Percentiles rank a stretch among this genome's conserved stretches.
phyloP scores from a whole-genome alignment of 35 echinoderm and acorn worm species.

The Eucidaris tribuloides region DNA sequence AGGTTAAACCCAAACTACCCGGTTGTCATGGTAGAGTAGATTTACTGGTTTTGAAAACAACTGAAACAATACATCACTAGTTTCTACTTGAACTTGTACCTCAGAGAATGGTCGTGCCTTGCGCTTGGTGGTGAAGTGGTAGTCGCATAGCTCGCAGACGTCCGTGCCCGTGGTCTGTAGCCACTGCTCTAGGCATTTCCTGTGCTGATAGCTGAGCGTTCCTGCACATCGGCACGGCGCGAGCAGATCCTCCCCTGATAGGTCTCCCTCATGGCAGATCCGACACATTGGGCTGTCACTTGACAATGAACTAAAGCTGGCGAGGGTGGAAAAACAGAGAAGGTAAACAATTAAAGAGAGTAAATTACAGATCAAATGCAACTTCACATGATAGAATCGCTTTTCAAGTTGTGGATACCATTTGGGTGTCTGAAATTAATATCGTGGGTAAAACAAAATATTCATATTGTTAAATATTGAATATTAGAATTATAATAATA shows the following conservation, averaged over 20 bases:
- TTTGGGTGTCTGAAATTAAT: too few species aligned
- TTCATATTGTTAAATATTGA: too few species aligned
- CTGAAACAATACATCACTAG: too few species aligned
- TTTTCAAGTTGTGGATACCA: too few species aligned
- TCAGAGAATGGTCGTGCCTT: slow-evolving; percentile 51
- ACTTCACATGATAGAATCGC: too few species aligned
- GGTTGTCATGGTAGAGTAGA: too few species aligned
- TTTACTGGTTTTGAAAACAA: too few species aligned
- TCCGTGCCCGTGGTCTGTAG: slow-evolving; percentile 55
- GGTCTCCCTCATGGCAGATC: slow-evolving; percentile 76
- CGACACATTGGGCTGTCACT: slow-evolving; percentile 70
- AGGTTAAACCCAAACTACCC: too few species aligned
- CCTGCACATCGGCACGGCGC: slow-evolving; percentile 65
- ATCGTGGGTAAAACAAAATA: too few species aligned
- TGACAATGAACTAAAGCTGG: slow-evolving; percentile 55
- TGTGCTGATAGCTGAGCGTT: slow-evolving; percentile 55
- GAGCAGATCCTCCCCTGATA: slow-evolving; percentile 38
- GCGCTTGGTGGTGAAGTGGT: slow-evolving; percentile 59
- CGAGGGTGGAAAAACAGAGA: not conserved
- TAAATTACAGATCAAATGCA: too few species aligned
- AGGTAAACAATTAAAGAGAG: too few species aligned
- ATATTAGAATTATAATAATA: too few species aligned
- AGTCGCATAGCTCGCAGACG: slow-evolving; percentile 70
- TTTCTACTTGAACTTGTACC: slow-evolving; percentile 19
- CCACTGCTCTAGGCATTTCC: slow-evolving; percentile 77